These are phyloP conservation scores for Poecilia wingei DNA, from an alignment of 2,797 vertebrate species.

Conservation along the genomic window DNA sequence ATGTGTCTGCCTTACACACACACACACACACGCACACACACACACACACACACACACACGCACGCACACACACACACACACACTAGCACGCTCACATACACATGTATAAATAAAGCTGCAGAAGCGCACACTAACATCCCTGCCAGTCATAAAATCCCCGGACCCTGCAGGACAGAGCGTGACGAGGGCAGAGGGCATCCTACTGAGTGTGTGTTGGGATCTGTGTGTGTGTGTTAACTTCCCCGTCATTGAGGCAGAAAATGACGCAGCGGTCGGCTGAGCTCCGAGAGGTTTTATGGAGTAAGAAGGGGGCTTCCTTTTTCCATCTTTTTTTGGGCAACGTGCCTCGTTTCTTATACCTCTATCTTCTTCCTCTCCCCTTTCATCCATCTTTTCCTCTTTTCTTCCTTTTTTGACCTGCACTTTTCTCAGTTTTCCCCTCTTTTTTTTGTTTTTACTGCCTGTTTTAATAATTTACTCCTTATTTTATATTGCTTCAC, in stretches of 20 bases:
- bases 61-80: slow-evolving; percentile 7
- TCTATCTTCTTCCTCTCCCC: background rate
- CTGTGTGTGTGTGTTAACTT: slow-evolving; percentile 41
- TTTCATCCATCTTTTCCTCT: background rate
- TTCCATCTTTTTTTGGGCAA: slow-evolving; percentile 17
- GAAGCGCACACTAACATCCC: slow-evolving; percentile 18
- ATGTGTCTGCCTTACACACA: slow-evolving; percentile 23
- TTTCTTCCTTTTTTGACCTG: no score
- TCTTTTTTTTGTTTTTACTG: background rate
- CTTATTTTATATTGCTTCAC: no score
- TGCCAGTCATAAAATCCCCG: slow-evolving; percentile 50
- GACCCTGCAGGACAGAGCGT: slow-evolving; percentile 44
- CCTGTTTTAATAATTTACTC: background rate
- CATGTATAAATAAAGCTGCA: slow-evolving; percentile 7
- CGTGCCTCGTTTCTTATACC: slow-evolving; percentile 1
- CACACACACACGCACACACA: slow-evolving; percentile 14
- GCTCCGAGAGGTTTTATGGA: slow-evolving; percentile 53
- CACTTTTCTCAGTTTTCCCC: background rate
- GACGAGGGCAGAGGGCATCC: slow-evolving; percentile 26
- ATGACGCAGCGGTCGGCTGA: slow-evolving; percentile 55
- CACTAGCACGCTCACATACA: slow-evolving; percentile 5
- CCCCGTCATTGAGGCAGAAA: slow-evolving; percentile 64
- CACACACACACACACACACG: slow-evolving; percentile 16
- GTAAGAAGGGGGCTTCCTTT: slow-evolving; percentile 13
- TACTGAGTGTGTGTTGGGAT: slow-evolving; percentile 23